These are phyloP conservation scores for Leistus spinibarbis DNA, from an alignment of 2,888 invertebrate genomes.

Conservation along the genomic window DNA sequence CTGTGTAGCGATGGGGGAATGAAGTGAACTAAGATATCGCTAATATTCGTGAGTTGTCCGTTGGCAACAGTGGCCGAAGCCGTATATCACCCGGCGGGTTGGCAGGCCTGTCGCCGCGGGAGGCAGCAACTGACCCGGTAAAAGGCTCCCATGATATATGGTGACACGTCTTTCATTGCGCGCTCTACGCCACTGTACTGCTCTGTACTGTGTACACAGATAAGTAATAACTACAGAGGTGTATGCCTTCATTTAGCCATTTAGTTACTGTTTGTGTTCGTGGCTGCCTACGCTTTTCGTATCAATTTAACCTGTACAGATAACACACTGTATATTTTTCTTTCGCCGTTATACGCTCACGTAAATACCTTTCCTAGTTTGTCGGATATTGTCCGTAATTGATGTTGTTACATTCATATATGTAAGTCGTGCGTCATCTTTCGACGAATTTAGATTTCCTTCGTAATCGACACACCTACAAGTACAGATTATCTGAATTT, in stretches of 20 bases:
- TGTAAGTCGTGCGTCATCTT: background rate
- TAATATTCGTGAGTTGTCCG: conserved; percentile 28
- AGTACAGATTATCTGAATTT: background rate
- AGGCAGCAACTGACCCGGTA: conserved; percentile 44
- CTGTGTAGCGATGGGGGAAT: background rate
- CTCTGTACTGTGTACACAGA: background rate
- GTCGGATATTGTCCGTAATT: background rate
- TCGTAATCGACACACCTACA: too few species aligned
- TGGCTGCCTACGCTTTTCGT: background rate
- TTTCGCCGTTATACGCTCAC: background rate
- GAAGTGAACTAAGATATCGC: conserved; percentile 22
- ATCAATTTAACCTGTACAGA: background rate
- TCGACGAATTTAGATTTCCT: background rate
- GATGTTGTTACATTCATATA: background rate
- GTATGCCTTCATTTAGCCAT: background rate
- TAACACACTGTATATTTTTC: background rate
- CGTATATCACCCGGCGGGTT: conserved; percentile 26
- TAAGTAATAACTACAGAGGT: conserved; percentile 7
- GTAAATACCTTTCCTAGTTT: background rate
- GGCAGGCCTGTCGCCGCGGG: conserved; percentile 4
- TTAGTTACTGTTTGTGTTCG: background rate
- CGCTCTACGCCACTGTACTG: background rate
- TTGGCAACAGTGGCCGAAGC: conserved; percentile 6
- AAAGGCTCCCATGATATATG: conserved; percentile 45
- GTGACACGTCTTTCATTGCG: conserved; percentile 41